Evolutionary conservation across 2,113 vertebrate species (phyloP).

Genomic region (Dryoscopus gambensis): DNA sequence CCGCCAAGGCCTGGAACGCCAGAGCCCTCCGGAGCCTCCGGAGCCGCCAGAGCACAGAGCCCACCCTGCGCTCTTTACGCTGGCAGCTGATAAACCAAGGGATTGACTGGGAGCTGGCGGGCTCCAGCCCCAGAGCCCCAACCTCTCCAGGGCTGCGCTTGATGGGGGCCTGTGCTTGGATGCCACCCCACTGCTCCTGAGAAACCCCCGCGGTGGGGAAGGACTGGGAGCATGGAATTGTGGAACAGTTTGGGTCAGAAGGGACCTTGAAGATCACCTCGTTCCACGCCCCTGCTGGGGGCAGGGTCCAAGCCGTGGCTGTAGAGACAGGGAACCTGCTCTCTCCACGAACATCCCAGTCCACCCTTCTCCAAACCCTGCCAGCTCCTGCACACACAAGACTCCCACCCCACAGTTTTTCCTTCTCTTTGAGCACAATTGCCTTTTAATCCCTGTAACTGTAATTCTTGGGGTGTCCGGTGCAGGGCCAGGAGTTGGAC

Average conservation of each 20-base stretch:
- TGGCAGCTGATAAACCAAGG: constrained; percentile 23
- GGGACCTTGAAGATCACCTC: too few species aligned
- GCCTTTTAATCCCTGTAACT: neutral
- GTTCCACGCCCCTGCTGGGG: neutral
- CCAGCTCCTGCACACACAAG: accelerated
- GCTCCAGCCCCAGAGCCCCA: neutral
- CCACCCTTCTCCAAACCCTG: neutral
- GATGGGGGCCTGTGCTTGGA: neutral
- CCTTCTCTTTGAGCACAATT: neutral
- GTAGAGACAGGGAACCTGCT: neutral
- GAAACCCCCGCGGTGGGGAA: neutral
- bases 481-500: neutral
- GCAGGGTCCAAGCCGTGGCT: neutral
- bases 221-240: accelerated
- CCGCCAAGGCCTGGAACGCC: neutral
- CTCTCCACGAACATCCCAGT: neutral
- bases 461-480: neutral
- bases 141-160: neutral
- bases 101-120: constrained; percentile 13
- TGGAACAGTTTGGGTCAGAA: neutral
- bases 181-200: neutral
- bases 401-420: neutral
- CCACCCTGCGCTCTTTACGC: neutral
- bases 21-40: neutral
- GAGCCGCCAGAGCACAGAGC: neutral